phyloP scores from a whole-genome alignment of 1,140 invertebrate genomes.

The Trissolcus basalis region DNA sequence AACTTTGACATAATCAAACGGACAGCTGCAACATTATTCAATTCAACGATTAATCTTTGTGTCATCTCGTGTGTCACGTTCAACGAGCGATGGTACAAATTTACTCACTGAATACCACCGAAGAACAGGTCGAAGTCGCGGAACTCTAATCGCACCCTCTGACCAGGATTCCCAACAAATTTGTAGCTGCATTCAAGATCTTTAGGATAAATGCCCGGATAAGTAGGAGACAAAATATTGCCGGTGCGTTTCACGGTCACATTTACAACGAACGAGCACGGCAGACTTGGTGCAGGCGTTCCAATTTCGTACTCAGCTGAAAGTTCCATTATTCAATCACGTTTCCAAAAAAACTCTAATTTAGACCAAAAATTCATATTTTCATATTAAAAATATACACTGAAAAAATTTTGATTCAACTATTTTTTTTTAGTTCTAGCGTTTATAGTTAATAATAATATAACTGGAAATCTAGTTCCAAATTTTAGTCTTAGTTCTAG shows the following conservation, averaged over 20 bases:
- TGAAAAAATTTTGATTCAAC: too few relatives aligned
- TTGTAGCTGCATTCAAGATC: constrained; percentile 94
- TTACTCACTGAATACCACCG: constrained; percentile 97
- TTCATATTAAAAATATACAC: too few relatives aligned
- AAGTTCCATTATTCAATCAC: too few relatives aligned
- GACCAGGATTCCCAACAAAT: constrained; percentile 91
- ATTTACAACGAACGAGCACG: constrained; percentile 91
- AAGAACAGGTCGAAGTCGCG: constrained; percentile 99
- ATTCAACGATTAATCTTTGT: not conserved
- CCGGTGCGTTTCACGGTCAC: constrained; percentile 87
- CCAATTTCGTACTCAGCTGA: constrained; percentile 93
- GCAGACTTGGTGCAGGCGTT: constrained; percentile 84
- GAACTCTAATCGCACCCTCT: constrained; percentile 97
- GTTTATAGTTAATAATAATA: too few relatives aligned
- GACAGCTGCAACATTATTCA: constrained; percentile 84
- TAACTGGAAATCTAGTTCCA: too few relatives aligned
- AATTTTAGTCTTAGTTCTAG: too few relatives aligned
- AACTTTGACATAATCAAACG: constrained; percentile 97
- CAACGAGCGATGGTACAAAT: not conserved
- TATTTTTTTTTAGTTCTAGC: too few relatives aligned
- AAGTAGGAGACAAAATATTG: constrained; percentile 95
- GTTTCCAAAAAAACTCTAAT: too few relatives aligned
- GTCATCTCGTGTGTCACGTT: not conserved
- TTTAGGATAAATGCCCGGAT: constrained; percentile 99
- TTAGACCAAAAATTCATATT: too few relatives aligned